Conservation (phyloP, 2,888 invertebrate genomes). For the Nebria brevicollis region DNA sequence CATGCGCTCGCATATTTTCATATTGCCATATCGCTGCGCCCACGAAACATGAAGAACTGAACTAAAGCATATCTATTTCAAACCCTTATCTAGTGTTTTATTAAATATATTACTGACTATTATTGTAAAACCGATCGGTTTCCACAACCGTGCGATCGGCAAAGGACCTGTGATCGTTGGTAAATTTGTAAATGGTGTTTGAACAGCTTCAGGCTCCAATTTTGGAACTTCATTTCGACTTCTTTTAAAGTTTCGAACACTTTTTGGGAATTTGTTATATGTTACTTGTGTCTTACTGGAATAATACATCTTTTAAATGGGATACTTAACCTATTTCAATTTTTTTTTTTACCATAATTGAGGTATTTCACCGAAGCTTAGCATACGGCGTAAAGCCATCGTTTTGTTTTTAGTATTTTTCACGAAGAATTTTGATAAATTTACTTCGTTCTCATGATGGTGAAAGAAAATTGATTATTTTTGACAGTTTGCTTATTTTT, state of each 20-base stretch:
- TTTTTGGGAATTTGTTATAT: constrained; percentile 48
- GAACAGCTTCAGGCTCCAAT: constrained; percentile 55
- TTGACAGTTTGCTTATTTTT: constrained; percentile 21
- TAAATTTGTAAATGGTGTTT: constrained; percentile 62
- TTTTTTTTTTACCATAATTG: constrained; percentile 48
- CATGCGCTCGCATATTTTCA: constrained; percentile 73
- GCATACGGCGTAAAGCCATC: constrained; percentile 58
- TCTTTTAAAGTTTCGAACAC: constrained; percentile 50
- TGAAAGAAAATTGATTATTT: constrained; percentile 21
- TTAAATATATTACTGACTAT: constrained; percentile 65
- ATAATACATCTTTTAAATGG: constrained; percentile 22
- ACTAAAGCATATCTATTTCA: constrained; percentile 54
- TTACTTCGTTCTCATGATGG: constrained; percentile 18
- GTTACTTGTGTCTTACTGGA: constrained; percentile 41
- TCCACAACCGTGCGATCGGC: constrained; percentile 65
- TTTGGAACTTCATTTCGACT: constrained; percentile 50
- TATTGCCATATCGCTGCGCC: constrained; percentile 90
- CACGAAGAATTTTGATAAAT: constrained; percentile 5
- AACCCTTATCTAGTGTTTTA: constrained; percentile 39
- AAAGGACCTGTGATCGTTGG: constrained; percentile 64
- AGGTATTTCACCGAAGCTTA: constrained; percentile 55
- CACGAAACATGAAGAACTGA: constrained; percentile 71
- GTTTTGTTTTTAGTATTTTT: neutral
- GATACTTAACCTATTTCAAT: constrained; percentile 33
- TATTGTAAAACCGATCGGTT: constrained; percentile 73